Percentiles rank a stretch among this genome's conserved stretches.
phyloP scores from a whole-genome alignment of 1,140 invertebrate species.

The Dreissena polymorpha region DNA sequence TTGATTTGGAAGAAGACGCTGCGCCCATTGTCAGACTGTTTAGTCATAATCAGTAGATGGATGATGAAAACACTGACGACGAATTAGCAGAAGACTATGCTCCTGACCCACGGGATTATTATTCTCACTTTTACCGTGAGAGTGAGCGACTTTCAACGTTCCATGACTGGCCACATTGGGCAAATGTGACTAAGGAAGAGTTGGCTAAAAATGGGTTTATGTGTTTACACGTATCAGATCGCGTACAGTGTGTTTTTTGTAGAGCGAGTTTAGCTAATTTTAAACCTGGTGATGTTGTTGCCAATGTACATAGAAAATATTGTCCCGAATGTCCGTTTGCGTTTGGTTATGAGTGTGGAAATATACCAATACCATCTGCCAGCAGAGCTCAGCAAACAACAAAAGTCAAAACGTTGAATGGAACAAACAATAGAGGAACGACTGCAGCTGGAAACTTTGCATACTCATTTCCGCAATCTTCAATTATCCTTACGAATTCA shows the following conservation, averaged over 20 bases:
- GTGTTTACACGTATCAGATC: slow-evolving; percentile 81
- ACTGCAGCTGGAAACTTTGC: too few species aligned
- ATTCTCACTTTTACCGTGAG: slow-evolving; percentile 24
- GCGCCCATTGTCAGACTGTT: too few species aligned
- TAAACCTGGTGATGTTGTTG: slow-evolving; percentile 88
- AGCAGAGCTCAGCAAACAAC: too few species aligned
- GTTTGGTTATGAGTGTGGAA: slow-evolving; percentile 73
- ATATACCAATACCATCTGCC: slow-evolving; percentile 2
- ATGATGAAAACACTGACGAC: neutral
- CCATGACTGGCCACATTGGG: slow-evolving; percentile 87
- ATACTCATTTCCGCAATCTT: too few species aligned
- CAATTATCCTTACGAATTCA: too few species aligned
- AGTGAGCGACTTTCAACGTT: slow-evolving; percentile 58
- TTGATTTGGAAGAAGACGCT: too few species aligned
- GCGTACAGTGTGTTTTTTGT: slow-evolving; percentile 93
- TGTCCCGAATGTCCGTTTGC: slow-evolving; percentile 88
- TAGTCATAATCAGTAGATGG: too few species aligned
- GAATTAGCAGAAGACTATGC: neutral
- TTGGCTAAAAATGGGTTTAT: slow-evolving; percentile 92
- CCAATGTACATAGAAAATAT: slow-evolving; percentile 88
- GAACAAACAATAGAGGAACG: too few species aligned
- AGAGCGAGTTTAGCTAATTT: slow-evolving; percentile 87
- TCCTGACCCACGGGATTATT: neutral
- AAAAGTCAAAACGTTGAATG: too few species aligned
- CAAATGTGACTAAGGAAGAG: slow-evolving; percentile 85